These are phyloP conservation scores for Achlya flavicornis DNA, from an alignment of 2,888 invertebrate genomes.

Conservation along the genomic window DNA sequence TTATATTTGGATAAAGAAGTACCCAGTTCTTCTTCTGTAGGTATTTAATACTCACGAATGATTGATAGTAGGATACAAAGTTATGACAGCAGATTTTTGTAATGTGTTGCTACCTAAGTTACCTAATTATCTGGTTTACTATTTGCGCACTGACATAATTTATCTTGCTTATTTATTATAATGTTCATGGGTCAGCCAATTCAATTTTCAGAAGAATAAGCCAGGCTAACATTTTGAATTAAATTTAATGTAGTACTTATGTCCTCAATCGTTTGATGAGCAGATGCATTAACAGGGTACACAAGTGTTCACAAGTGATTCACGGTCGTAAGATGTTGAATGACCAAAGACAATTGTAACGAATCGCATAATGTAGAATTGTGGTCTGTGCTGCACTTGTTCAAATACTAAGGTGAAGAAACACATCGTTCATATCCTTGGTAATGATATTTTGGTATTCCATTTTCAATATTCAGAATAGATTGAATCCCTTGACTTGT, in stretches of 20 bases:
- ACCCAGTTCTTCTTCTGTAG: too few species aligned
- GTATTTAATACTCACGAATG: too few species aligned
- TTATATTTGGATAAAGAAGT: too few species aligned
- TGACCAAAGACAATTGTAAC: conserved; percentile 44
- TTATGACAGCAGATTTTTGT: too few species aligned
- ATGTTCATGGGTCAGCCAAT: too few species aligned
- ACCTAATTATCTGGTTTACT: too few species aligned
- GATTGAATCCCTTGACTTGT: too few species aligned
- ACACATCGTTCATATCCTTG: not conserved
- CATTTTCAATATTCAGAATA: not conserved
- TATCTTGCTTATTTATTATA: too few species aligned
- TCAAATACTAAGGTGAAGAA: conserved; percentile 41
- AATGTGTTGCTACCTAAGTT: too few species aligned
- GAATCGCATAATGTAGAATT: conserved; percentile 35
- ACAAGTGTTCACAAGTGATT: conserved; percentile 43
- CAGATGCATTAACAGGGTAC: conserved; percentile 35
- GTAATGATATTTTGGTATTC: not conserved
- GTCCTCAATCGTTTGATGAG: not conserved
- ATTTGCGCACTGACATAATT: too few species aligned
- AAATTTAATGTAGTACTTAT: not conserved
- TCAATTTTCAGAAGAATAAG: too few species aligned
- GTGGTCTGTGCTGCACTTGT: conserved; percentile 59
- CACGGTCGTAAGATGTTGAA: conserved; percentile 38
- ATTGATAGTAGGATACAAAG: too few species aligned
- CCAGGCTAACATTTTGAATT: not conserved